Evolutionary conservation across 2,888 invertebrate genomes (phyloP), one percentile per base, ranked within the genome.

Genomic region (Apodemia mormo): DNA sequence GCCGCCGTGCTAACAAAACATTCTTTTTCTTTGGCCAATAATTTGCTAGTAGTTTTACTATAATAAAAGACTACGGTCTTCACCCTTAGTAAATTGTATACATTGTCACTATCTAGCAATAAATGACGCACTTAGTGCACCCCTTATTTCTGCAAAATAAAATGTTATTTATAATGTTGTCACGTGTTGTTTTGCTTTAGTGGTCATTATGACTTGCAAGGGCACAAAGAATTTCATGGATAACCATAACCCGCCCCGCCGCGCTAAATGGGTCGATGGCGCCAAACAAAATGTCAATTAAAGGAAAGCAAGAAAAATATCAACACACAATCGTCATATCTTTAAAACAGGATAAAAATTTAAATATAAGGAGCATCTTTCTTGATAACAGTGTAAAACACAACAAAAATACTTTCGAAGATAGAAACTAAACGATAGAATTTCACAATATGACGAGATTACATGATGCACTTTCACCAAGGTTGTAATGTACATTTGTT

Each of bases 401-500:
- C 69, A 71, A 74, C 70, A 71, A 71, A 72, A 68, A 71, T 84
- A 81, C 76, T 81, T 79, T 79, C 81, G 82, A 80, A 75, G 80
- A 79, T 75, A 81, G 77, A 78, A 77, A 72, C 80, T 85, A 85
- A 54, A 83, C 88, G 83, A 90, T 89, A 87, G 86, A 92, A 89
- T 93, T 93, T 93, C 92, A 92, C 92, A 93, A 84, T 85, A 83
- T 82, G 86, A 89, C 85, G 83, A 86, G 90, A 87, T 93, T 93
- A 93, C 92, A 92, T 92, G 92, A 92, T 90, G 89, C 89, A 93
- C 93, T 94, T 94, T 94, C 93, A 94, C 93, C 92, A 80, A 84
- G 81, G 84, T 85, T 82, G 85, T 82, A 82, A 79, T 75, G 78
- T 78, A 77, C 78, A 86, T 85, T 88, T 89, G 86, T 86, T 87